Conservation (phyloP, 2,797 vertebrate genomes). For the Megalops cyprinoides region DNA sequence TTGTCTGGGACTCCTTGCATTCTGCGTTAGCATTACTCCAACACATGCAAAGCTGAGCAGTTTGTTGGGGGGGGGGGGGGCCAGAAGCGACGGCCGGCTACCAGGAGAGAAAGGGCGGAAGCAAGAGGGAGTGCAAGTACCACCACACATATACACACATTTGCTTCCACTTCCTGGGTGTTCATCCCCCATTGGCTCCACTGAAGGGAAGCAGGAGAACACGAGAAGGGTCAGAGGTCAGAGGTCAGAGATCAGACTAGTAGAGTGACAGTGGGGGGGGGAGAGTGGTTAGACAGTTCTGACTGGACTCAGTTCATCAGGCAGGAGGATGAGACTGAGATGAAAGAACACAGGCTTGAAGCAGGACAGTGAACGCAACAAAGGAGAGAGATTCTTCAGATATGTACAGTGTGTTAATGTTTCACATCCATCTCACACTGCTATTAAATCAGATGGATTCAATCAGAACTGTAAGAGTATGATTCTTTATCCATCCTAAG, state of each 20-base stretch:
- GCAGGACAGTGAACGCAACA: slow-evolving; percentile 45
- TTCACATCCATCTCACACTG: not conserved
- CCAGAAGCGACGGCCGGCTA: slow-evolving; percentile 62
- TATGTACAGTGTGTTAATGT: slow-evolving; percentile 52
- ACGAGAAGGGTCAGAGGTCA: slow-evolving; percentile 86
- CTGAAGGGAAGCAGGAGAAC: slow-evolving; percentile 90
- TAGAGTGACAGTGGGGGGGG: slow-evolving; percentile 51
- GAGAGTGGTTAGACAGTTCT: slow-evolving; percentile 53
- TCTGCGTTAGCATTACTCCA: slow-evolving; percentile 56
- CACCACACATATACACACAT: slow-evolving; percentile 93
- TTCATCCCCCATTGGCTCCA: slow-evolving; percentile 95
- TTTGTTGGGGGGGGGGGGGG: slow-evolving; percentile 44
- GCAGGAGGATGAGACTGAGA: slow-evolving; percentile 44
- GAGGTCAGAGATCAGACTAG: slow-evolving; percentile 45
- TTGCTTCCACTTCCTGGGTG: slow-evolving; percentile 96
- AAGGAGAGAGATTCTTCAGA: slow-evolving; percentile 46
- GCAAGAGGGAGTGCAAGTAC: slow-evolving; percentile 56
- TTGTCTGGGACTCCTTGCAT: slow-evolving; percentile 73
- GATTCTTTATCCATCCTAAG: too few species aligned
- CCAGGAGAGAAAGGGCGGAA: slow-evolving; percentile 57
- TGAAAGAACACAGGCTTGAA: slow-evolving; percentile 45
- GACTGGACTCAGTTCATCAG: slow-evolving; percentile 48
- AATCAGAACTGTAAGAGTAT: not conserved
- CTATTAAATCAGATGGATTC: not conserved
- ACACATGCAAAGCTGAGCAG: slow-evolving; percentile 84